A percentile compares a stretch with the other conserved stretches of the same genome.
phyloP scores from a whole-genome alignment of 2,797 vertebrate species.

The Lagorchestes hirsutus region DNA sequence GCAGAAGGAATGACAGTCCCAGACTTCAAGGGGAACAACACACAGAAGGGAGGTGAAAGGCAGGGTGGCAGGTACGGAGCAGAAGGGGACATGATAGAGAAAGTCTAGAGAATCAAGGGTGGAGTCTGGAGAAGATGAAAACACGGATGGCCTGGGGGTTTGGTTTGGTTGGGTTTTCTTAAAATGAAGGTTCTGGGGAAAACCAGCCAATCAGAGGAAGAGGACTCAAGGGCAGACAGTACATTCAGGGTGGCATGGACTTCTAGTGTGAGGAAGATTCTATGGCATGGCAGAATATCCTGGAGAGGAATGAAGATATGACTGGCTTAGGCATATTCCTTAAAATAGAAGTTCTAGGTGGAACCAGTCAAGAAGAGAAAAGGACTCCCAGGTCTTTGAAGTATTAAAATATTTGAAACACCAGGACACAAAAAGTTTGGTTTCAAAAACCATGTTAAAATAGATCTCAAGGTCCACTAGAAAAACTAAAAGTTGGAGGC shows the following conservation, averaged over 20 bases:
- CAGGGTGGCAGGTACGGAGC: not conserved
- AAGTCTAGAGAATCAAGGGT: not conserved
- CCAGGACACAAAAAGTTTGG: not conserved
- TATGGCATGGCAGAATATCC: not conserved
- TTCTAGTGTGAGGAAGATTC: not conserved
- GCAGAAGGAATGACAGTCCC: not conserved
- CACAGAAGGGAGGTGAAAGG: not conserved
- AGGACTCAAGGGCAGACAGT: not conserved
- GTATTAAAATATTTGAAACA: not conserved
- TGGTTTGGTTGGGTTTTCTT: not conserved
- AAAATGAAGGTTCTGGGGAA: not conserved
- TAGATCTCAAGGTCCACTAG: not conserved
- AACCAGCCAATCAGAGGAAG: not conserved
- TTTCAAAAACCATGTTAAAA: not conserved
- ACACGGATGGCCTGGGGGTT: not conserved
- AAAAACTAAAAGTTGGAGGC: not conserved
- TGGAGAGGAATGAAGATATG: not conserved
- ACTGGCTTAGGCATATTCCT: not conserved
- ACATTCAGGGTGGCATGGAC: not conserved
- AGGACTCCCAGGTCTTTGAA: not conserved
- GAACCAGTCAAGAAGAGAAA: not conserved
- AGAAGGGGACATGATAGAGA: not conserved
- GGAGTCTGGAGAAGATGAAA: not conserved
- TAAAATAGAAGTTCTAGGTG: not conserved
- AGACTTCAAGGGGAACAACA: not conserved